A percentile compares a stretch with the other conserved stretches of the same genome.
Evolutionary conservation across 2,797 vertebrate genomes (phyloP).

Genomic region (Triplophysa bombifrons): DNA sequence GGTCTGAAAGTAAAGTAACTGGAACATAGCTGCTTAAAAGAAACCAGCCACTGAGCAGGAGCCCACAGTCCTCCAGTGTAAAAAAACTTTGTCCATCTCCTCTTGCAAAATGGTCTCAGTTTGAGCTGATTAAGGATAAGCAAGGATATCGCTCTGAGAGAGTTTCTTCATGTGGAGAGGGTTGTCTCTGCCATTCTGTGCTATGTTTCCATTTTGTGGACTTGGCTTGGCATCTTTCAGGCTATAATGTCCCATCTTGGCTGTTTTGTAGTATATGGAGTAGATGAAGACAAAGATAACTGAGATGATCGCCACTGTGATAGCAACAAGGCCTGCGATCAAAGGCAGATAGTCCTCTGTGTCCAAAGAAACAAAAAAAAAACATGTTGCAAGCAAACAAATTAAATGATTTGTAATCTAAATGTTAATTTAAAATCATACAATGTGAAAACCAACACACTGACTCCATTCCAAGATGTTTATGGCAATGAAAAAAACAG

Average conservation of each 20-base stretch:
- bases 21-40: neutral
- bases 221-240: slow-evolving; percentile 73
- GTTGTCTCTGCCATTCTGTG: slow-evolving; percentile 74
- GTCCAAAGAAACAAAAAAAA: slow-evolving; percentile 47
- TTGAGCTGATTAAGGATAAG: slow-evolving; percentile 15
- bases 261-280: slow-evolving; percentile 83
- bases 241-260: slow-evolving; percentile 78
- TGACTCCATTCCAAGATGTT: too few species aligned
- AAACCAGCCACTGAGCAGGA: neutral
- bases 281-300: slow-evolving; percentile 74
- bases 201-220: slow-evolving; percentile 72
- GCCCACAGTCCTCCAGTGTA: slow-evolving; percentile 10
- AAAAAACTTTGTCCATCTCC: neutral
- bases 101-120: neutral
- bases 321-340: slow-evolving; percentile 77
- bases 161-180: slow-evolving; percentile 78
- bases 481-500: neutral
- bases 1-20: neutral
- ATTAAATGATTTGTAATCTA: too few species aligned
- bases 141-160: slow-evolving; percentile 57
- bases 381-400: neutral
- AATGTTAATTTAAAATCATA: too few species aligned
- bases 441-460: neutral
- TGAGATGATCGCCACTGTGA: slow-evolving; percentile 71
- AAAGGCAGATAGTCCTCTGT: slow-evolving; percentile 82